These are phyloP conservation scores for Aspidoscelis tigris DNA, from an alignment of 2,113 vertebrate species.

Conservation along the genomic window DNA sequence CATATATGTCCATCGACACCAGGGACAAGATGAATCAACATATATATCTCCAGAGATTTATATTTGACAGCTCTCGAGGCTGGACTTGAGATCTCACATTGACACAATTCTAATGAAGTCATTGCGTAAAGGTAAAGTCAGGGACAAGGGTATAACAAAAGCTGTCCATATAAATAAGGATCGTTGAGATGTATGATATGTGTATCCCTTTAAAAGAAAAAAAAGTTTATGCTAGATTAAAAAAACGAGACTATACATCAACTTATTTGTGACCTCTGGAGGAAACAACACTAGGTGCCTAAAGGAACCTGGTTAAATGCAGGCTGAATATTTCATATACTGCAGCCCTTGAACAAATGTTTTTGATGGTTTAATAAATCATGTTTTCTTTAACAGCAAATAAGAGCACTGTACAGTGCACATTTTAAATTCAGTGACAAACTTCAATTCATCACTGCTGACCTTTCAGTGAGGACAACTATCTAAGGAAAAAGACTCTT, in stretches of 20 bases:
- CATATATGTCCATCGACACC: not conserved
- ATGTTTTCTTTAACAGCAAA: conserved; percentile 69
- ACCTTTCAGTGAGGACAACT: conserved; percentile 70
- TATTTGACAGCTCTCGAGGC: not conserved
- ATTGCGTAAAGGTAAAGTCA: not conserved
- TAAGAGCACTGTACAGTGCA: conserved; percentile 68
- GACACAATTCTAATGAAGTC: not conserved
- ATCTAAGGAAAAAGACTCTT: conserved; percentile 66
- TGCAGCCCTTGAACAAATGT: conserved; percentile 64
- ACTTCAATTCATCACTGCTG: conserved; percentile 72
- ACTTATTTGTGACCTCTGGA: conserved; percentile 49
- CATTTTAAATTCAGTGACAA: conserved; percentile 68
- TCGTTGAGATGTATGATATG: not conserved
- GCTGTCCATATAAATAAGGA: not conserved
- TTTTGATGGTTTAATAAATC: conserved; percentile 70
- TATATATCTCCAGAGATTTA: not conserved
- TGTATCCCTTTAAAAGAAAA: not conserved
- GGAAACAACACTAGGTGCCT: conserved; percentile 24
- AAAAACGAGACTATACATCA: conserved; percentile 46
- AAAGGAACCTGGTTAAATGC: conserved; percentile 52
- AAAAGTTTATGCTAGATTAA: conserved; percentile 38
- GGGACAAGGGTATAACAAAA: not conserved
- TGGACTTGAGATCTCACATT: not conserved
- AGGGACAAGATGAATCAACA: not conserved
- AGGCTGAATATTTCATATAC: conserved; percentile 67